Evolutionary conservation across 2,113 vertebrate genomes (phyloP).

Genomic region (Dipodomys merriami): DNA sequence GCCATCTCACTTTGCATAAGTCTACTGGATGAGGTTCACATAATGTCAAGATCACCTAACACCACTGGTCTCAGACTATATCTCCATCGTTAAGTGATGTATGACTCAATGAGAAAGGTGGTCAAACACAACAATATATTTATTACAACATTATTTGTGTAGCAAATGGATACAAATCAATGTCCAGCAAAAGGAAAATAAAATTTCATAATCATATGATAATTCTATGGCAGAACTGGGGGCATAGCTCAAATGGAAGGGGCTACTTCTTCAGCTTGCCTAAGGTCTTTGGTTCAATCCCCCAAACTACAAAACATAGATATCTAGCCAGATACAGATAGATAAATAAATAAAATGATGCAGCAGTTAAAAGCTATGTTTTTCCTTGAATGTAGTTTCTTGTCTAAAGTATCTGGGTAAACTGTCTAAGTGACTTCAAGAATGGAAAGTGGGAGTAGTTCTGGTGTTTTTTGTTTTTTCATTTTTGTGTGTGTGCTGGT

Average conservation of each 20-base stretch:
- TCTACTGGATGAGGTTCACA: no score
- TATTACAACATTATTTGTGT: constrained; percentile 20
- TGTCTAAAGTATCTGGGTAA: background rate
- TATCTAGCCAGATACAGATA: no score
- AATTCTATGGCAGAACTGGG: background rate
- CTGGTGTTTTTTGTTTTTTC: background rate
- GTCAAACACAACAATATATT: background rate
- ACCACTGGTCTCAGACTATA: background rate
- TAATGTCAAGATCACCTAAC: background rate
- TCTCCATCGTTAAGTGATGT: background rate
- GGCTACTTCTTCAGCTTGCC: no score
- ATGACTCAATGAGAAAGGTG: background rate
- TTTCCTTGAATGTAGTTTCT: background rate
- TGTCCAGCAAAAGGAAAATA: constrained; percentile 34
- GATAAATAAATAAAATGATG: background rate
- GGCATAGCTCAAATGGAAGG: no score
- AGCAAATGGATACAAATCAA: constrained; percentile 45
- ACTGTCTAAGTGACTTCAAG: background rate
- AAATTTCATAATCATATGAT: background rate
- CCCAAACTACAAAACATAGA: background rate
- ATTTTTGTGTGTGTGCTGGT: no score
- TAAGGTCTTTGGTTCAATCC: no score
- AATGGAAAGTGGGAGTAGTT: background rate
- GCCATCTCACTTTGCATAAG: background rate
- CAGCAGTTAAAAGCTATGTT: background rate